Conservation (phyloP, 2,113 vertebrate species). For the Indri indri region DNA sequence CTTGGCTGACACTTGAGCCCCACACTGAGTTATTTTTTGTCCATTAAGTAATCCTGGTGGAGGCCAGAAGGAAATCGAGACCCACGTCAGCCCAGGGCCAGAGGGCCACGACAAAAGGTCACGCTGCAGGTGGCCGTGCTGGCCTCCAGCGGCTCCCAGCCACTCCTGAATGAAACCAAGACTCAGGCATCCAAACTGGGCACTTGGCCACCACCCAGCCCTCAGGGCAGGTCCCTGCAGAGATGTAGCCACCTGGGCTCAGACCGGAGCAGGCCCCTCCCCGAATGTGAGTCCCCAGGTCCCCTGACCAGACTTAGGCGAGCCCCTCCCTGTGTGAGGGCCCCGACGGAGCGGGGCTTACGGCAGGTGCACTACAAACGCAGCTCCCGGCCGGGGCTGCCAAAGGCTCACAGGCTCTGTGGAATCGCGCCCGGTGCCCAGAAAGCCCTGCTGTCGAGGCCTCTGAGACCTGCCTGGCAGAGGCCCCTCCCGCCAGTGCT, state of each 20-base stretch:
- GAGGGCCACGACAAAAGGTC: slow-evolving; percentile 66
- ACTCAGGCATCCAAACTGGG: not conserved
- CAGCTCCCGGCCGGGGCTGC: not conserved
- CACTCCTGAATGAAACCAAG: slow-evolving; percentile 13
- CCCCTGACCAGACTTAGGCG: no score
- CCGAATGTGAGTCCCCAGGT: not conserved
- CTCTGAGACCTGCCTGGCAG: not conserved
- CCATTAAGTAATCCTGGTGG: slow-evolving; percentile 37
- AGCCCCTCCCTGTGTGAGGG: not conserved
- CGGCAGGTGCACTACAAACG: not conserved
- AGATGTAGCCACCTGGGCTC: not conserved
- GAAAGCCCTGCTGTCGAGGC: no score
- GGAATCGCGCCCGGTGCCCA: not conserved
- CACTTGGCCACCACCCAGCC: not conserved
- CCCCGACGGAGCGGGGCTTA: no score
- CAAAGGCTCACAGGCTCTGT: not conserved
- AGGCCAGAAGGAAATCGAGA: slow-evolving; percentile 69
- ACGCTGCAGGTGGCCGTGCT: not conserved
- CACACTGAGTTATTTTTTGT: not conserved
- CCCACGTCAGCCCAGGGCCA: not conserved
- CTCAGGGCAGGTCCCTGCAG: not conserved
- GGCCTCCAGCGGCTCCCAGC: not conserved
- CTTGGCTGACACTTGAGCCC: not conserved
- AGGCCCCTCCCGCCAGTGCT: not conserved
- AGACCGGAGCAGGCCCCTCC: not conserved